Evolutionary conservation across 1,140 invertebrate genomes (phyloP), one percentile per base, ranked within the genome.

Genomic region (Achroia grisella): DNA sequence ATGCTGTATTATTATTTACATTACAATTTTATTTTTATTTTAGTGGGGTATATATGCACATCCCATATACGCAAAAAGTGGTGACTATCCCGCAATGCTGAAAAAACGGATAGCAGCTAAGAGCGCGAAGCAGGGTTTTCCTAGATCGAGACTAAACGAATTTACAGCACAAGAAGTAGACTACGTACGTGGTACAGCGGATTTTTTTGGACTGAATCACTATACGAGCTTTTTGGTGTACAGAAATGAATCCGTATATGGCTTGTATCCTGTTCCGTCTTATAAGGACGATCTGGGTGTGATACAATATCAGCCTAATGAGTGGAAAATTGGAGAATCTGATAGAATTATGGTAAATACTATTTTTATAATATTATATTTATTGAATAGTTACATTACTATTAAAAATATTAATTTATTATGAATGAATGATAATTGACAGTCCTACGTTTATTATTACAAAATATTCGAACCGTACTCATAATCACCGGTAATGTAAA

Each of bases 1-100:
- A n/a, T n/a, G n/a, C n/a, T n/a, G n/a, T 28, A 31, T 39, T 41
- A 1, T 47, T 32, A 44, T 17, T 41, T 41, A n/a, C 9, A 28
- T 39, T 52, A 28, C 15, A 36, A 29, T 11, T 33, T 1, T 34
- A 11, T 11, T 34, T n/a, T 43, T 12, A 11, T 37, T 37, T 15
- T 10, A 37, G 35, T 37, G 35, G 35, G 35, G 35, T 15, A 13
- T 17, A n/a, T 37, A 37, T 15, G 35, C 35, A 17, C 35, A 37
- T 37, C 35, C 35, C 4, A 37, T 37, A 37, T 37, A 17, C 10
- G 15, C 35, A 9, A 14, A 17, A 14, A 17, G 5, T 17, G 35
- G 35, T 6, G 35, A 37, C 17, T 37, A 17, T 10, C 35, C 35
- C 5, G 13, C 35, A 17, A n/a, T 37, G 3, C 10, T 37, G 13